phyloP scores from a whole-genome alignment of 2,797 vertebrate genomes.

The Microctenopoma lineatum region DNA sequence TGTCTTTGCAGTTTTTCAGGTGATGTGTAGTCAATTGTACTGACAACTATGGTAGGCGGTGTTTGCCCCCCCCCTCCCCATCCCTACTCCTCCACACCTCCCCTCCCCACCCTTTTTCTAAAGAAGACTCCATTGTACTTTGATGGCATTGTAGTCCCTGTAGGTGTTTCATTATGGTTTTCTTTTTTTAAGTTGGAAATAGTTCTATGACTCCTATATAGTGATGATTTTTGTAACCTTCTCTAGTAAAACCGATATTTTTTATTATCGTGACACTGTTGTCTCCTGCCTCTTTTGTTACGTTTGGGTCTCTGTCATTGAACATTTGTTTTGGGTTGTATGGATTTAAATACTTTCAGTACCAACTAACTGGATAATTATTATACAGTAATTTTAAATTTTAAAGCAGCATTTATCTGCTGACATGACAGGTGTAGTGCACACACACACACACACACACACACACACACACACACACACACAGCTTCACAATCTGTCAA shows the following conservation, averaged over 20 bases:
- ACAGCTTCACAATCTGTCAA: too few relatives aligned
- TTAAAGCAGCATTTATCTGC: too few relatives aligned
- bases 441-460: too few relatives aligned
- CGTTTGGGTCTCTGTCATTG: constrained; percentile 23
- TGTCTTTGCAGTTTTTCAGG: constrained; percentile 91
- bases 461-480: too few relatives aligned
- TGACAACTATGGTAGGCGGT: constrained; percentile 90
- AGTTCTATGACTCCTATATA: constrained; percentile 86
- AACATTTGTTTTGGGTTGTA: background rate
- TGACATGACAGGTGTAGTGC: too few relatives aligned
- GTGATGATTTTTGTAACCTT: constrained; percentile 98
- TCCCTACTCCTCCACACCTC: constrained; percentile 15
- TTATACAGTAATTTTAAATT: too few relatives aligned
- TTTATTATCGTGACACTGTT: constrained; percentile 96
- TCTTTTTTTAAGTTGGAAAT: constrained; percentile 83
- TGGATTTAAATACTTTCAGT: background rate
- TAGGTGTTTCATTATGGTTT: constrained; percentile 86
- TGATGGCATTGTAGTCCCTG: constrained; percentile 85
- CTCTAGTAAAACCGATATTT: constrained; percentile 99
- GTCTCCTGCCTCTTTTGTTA: constrained; percentile 86
- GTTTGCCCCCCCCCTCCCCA: constrained; percentile 76
- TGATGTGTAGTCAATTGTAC: constrained; percentile 97
- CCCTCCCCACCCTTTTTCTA: constrained; percentile 74
- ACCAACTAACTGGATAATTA: background rate
- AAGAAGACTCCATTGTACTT: constrained; percentile 84